Percentiles rank a stretch among this genome's conserved stretches.
These are phyloP conservation scores for Menidia menidia DNA, from an alignment of 2,797 vertebrate species.

Conservation along the genomic window DNA sequence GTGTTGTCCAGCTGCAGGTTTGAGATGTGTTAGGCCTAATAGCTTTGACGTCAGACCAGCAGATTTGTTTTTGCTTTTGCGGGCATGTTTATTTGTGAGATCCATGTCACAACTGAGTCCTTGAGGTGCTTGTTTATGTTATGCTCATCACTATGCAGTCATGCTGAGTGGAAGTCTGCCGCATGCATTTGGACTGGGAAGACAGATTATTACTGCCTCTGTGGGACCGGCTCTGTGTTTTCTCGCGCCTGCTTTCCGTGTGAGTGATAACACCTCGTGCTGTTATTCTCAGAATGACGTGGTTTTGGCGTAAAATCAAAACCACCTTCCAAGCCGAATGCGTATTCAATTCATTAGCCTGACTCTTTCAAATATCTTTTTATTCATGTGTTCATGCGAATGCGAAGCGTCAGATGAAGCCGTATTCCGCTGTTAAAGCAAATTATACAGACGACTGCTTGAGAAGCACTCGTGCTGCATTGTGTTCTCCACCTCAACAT, in stretches of 20 bases:
- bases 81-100: constrained; percentile 21
- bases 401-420: background rate
- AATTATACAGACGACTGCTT: constrained; percentile 8
- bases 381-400: background rate
- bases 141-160: constrained; percentile 28
- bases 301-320: constrained; percentile 41
- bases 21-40: constrained; percentile 7
- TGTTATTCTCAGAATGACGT: constrained; percentile 41
- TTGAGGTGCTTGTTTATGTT: constrained; percentile 29
- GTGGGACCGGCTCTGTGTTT: constrained; percentile 26
- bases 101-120: constrained; percentile 18
- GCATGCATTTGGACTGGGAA: constrained; percentile 29
- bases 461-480: constrained; percentile 25
- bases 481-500: constrained; percentile 15
- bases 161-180: constrained; percentile 36
- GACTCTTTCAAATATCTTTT: background rate
- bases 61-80: constrained; percentile 21
- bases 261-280: constrained; percentile 34
- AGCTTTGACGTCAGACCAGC: constrained; percentile 19
- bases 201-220: constrained; percentile 35
- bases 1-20: constrained; percentile 5
- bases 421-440: background rate
- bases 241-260: constrained; percentile 5
- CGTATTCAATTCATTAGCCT: constrained; percentile 4
- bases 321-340: constrained; percentile 4